Evolutionary conservation across 2,888 invertebrate genomes (phyloP).

Genomic region (Coelopa pilipes): DNA sequence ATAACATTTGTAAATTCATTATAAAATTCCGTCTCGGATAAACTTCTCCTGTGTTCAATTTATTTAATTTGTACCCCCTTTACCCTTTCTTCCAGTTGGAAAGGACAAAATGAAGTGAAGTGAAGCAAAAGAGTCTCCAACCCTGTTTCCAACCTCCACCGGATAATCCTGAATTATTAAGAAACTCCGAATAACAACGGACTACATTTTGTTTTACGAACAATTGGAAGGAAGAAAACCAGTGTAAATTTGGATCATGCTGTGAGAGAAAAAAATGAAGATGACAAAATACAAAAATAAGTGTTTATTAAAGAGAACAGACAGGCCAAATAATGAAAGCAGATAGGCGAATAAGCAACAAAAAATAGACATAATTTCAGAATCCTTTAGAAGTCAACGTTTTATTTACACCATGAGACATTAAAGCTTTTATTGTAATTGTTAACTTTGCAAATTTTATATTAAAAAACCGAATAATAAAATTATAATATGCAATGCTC

Average conservation of each 20-base stretch:
- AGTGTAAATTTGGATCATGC: neutral
- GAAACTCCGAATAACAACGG: no score
- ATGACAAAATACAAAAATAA: slow-evolving; percentile 1
- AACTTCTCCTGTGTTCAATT: no score
- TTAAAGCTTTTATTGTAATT: slow-evolving; percentile 32
- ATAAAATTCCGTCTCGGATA: no score
- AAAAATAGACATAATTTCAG: neutral
- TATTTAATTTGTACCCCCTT: no score
- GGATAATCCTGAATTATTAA: neutral
- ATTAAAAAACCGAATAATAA: slow-evolving; percentile 34
- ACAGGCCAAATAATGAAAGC: slow-evolving; percentile 2
- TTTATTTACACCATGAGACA: slow-evolving; percentile 21
- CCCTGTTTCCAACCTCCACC: no score
- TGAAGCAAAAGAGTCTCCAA: no score
- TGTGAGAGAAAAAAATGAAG: neutral
- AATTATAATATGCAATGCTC: slow-evolving; percentile 34
- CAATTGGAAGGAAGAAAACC: neutral
- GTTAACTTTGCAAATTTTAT: slow-evolving; percentile 38
- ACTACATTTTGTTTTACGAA: neutral
- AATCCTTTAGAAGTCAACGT: neutral
- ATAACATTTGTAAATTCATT: no score
- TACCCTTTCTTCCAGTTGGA: no score
- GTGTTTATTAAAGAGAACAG: slow-evolving; percentile 1
- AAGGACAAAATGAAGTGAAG: no score
- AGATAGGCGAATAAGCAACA: neutral